Conservation (phyloP, 2,888 invertebrate genomes). For the Cerceris ruficornis region DNA sequence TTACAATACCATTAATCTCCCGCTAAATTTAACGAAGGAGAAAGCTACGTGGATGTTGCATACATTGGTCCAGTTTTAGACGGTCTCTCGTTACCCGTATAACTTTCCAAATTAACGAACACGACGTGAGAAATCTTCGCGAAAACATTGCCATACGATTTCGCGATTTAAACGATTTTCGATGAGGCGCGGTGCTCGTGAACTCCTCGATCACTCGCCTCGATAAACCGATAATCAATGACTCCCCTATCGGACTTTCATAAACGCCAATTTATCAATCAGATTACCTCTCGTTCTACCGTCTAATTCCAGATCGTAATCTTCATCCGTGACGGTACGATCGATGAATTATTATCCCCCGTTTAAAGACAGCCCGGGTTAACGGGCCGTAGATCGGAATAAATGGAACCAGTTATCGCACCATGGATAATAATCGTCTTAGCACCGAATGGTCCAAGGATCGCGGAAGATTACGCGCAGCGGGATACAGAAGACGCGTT, state of each 20-base stretch:
- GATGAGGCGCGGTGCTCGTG: not conserved
- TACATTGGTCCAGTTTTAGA: conserved; percentile 38
- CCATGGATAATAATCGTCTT: too few species aligned
- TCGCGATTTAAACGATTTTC: conserved; percentile 23
- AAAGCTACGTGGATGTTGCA: conserved; percentile 49
- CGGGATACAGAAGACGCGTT: too few species aligned
- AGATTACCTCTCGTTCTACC: not conserved
- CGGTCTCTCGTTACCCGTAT: conserved; percentile 24
- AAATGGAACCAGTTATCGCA: too few species aligned
- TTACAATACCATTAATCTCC: conserved; percentile 59
- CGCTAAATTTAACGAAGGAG: conserved; percentile 60
- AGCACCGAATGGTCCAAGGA: too few species aligned
- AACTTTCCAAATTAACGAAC: conserved; percentile 59
- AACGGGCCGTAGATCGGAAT: too few species aligned
- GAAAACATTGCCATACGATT: conserved; percentile 12
- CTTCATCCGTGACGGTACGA: too few species aligned
- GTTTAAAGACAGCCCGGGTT: too few species aligned
- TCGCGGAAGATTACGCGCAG: too few species aligned
- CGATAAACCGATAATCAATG: too few species aligned
- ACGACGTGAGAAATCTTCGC: conserved; percentile 6
- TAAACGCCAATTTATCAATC: not conserved
- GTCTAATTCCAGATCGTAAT: not conserved
- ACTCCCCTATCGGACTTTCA: not conserved
- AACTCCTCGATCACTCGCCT: not conserved
- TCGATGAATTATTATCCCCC: too few species aligned